Base-by-base conservation (phyloP, 2,113 vertebrate genomes). In the Uria aalge region DNA sequence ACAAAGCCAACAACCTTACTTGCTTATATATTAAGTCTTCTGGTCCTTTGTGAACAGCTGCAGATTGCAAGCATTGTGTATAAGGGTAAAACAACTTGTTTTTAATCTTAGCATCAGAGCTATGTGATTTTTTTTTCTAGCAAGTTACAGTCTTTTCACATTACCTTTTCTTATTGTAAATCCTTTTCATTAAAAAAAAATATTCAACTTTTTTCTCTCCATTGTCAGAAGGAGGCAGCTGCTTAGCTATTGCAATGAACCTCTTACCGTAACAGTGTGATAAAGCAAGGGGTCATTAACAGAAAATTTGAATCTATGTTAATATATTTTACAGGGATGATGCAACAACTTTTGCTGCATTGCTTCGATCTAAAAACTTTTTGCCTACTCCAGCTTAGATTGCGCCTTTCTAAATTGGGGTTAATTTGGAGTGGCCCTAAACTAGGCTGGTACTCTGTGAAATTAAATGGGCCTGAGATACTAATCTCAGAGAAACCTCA, bases 11-110 rank as follows among this genome's bases (percentile, higher is more conserved):
- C 45, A 85, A 56, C 38, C 24, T 83, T 94, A 59, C 38, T 75
- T 81, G 38, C 62, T 94, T 83, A 64, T 81, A 45, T 60, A 68
- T 91, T 68, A 59, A 84, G 21, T 89, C 43, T 88, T 89, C 47
- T 83, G 15, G 16, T 86, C 36, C 91, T 97, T 89, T 76, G 59
- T 90, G 93, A 97, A 92, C 88, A 96, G 85, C 83, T 96, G 95
- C 88, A 95, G 63, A 90, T 85, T 88, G 34, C 41, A 91, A 96
- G n/a, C 27, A 73, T 48, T 41, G 21, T n/a, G 17, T 63, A 43
- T 87, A 84, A 85, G 53, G 41, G 45, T 79, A 95, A 93, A 95
- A 27, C 34, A 92, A 62, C 73, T 95, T 85, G 60, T 2, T 95
- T 96, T 95, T 94, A 95, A 96, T 94, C 92, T 88, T 90, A 85